Percentiles rank a stretch among this genome's conserved stretches.
These are phyloP conservation scores for Ruditapes philippinarum DNA, from an alignment of 1,140 invertebrate species.

Conservation along the genomic window DNA sequence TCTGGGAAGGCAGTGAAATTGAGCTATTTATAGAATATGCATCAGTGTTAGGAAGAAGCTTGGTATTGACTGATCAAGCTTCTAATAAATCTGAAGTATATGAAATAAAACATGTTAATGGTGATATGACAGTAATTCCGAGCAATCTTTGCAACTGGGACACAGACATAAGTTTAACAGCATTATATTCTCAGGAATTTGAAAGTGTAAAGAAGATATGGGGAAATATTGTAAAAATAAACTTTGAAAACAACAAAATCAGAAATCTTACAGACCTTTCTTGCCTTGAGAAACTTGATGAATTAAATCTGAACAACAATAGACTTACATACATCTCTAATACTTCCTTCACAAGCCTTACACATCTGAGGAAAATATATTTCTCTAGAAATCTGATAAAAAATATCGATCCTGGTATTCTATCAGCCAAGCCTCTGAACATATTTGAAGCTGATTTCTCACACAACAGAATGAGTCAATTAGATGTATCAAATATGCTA, in stretches of 20 bases:
- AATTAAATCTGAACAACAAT: slow-evolving; percentile 1
- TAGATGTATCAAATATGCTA: slow-evolving; percentile 54
- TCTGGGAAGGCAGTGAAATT: not conserved
- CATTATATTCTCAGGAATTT: not conserved
- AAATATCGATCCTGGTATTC: slow-evolving; percentile 22
- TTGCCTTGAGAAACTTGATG: slow-evolving; percentile 2
- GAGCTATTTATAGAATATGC: slow-evolving; percentile 12
- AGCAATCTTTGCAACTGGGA: slow-evolving; percentile 58
- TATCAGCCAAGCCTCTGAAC: not conserved
- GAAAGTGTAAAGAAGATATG: not conserved
- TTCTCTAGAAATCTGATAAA: slow-evolving; percentile 29
- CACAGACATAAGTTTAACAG: not conserved
- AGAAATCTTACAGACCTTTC: not conserved
- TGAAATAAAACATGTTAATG: not conserved
- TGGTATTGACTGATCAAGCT: not conserved
- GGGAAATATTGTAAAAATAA: slow-evolving; percentile 11
- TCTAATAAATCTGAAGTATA: slow-evolving; percentile 8
- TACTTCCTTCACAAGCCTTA: slow-evolving; percentile 6
- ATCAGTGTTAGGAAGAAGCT: not conserved
- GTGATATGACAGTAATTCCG: slow-evolving; percentile 49
- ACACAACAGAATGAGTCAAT: not conserved
- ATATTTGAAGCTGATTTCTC: not conserved
- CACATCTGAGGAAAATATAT: not conserved
- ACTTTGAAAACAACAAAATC: slow-evolving; percentile 41
- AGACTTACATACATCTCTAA: slow-evolving; percentile 23